These are phyloP conservation scores for Baryphthengus martii DNA, from an alignment of 2,113 vertebrate genomes.

Conservation along the genomic window DNA sequence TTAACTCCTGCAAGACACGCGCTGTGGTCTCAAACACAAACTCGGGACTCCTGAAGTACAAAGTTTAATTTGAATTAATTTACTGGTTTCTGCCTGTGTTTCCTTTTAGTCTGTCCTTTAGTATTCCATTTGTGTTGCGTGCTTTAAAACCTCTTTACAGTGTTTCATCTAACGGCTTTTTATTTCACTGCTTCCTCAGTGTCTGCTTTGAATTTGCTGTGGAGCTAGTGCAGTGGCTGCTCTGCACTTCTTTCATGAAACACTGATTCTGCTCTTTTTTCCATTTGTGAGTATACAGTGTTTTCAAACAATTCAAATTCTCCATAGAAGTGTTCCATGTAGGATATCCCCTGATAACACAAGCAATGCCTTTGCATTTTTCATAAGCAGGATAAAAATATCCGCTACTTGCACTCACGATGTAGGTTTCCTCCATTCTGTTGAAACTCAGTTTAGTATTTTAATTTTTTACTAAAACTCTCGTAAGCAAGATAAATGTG, in stretches of 20 bases:
- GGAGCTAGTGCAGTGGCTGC: background rate
- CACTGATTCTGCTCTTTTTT: background rate
- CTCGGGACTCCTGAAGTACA: background rate
- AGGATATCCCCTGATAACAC: conserved; percentile 18
- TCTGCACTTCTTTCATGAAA: background rate
- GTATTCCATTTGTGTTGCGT: background rate
- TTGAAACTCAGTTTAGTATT: conserved; percentile 51
- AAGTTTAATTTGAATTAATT: background rate
- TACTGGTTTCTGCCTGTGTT: background rate
- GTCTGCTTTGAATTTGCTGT: background rate
- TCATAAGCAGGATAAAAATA: conserved; percentile 72
- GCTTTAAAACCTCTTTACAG: background rate
- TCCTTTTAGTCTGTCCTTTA: background rate
- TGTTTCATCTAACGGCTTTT: background rate
- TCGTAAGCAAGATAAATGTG: conserved; percentile 60
- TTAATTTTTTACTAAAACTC: conserved; percentile 73
- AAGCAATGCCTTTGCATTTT: conserved; percentile 44
- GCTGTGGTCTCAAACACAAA: background rate
- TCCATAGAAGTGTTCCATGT: conserved; percentile 21
- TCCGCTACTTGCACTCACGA: background rate
- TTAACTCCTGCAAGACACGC: rapidly evolving
- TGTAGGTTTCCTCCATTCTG: conserved; percentile 16
- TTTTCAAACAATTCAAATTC: conserved; percentile 55
- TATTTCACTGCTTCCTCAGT: background rate
- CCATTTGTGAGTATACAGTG: background rate